Evolutionary conservation across 1,140 invertebrate genomes (phyloP).

Genomic region (Eueides isabella): DNA sequence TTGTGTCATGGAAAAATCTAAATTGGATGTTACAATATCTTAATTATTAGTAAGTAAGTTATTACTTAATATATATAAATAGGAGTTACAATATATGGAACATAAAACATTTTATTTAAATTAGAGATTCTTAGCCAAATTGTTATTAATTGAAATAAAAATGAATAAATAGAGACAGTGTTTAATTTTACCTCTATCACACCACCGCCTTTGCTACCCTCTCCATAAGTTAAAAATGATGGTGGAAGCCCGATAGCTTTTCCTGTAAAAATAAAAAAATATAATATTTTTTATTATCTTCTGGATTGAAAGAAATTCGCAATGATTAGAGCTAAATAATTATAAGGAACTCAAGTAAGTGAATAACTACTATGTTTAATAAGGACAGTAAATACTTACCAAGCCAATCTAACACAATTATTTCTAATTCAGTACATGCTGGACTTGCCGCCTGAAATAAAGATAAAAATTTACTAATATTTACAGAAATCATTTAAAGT

Average conservation of each 20-base stretch:
- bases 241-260: slow-evolving; percentile 95
- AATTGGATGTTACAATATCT: too few relatives aligned
- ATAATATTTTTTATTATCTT: too few relatives aligned
- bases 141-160: too few relatives aligned
- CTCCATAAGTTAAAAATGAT: slow-evolving; percentile 91
- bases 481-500: background rate
- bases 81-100: too few relatives aligned
- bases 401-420: slow-evolving; percentile 98
- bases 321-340: background rate
- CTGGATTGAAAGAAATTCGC: too few relatives aligned
- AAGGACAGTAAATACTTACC: slow-evolving; percentile 85
- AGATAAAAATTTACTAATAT: background rate
- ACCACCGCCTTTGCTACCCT: slow-evolving; percentile 94
- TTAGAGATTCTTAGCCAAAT: background rate
- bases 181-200: slow-evolving; percentile 91
- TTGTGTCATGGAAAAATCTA: background rate
- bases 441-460: slow-evolving; percentile 94
- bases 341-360: background rate
- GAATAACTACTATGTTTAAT: background rate
- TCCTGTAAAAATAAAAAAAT: slow-evolving; percentile 77
- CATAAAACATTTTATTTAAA: too few relatives aligned
- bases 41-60: too few relatives aligned
- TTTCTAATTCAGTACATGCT: slow-evolving; percentile 98
- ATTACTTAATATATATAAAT: too few relatives aligned
- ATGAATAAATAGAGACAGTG: background rate